Evolutionary conservation across 2,113 vertebrate species (phyloP).

Genomic region (pig (Sus scrofa)): DNA sequence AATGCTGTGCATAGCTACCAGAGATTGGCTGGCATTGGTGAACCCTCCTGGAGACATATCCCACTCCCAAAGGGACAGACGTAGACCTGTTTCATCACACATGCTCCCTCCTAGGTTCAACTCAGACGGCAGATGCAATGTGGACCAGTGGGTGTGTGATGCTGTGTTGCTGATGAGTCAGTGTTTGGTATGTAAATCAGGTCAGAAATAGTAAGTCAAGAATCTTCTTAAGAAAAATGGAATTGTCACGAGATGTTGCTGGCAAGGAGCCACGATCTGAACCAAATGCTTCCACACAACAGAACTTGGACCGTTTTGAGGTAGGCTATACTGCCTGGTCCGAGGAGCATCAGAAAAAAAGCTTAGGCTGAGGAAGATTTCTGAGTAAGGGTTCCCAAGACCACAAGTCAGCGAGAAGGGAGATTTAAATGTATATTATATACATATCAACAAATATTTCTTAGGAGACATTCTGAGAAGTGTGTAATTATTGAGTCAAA

Average conservation of each 20-base stretch:
- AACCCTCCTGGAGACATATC: neutral
- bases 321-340: neutral
- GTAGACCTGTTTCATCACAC: neutral
- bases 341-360: neutral
- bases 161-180: constrained; percentile 3
- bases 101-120: neutral
- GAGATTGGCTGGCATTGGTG: neutral
- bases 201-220: constrained; percentile 29
- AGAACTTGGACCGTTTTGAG: neutral
- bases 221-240: neutral
- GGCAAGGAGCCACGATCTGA: neutral
- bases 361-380: neutral
- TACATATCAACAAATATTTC: neutral
- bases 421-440: neutral
- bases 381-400: neutral
- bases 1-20: neutral
- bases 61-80: neutral
- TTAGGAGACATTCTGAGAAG: neutral
- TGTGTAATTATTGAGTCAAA: neutral
- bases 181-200: constrained; percentile 5
- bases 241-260: neutral
- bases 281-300: neutral
- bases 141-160: neutral
- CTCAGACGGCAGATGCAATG: neutral
- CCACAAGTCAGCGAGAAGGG: neutral